Conservation (phyloP, 2,797 vertebrate genomes). For the Falco rusticolus region DNA sequence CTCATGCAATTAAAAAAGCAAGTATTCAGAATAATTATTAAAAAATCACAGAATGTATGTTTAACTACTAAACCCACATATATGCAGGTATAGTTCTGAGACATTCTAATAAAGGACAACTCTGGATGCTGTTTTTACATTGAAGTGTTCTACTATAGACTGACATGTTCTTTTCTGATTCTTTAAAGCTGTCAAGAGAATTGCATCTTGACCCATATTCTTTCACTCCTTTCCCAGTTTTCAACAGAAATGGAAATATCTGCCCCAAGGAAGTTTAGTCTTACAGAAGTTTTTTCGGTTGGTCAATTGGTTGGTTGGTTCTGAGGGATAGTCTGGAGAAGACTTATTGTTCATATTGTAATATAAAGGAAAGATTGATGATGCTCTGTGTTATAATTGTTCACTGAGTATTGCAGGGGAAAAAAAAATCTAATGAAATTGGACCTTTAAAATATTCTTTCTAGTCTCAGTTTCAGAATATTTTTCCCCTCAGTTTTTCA, state of each 20-base stretch:
- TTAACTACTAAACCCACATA: background rate
- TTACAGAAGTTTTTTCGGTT: background rate
- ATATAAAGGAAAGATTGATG: background rate
- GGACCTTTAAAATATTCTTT: background rate
- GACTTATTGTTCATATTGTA: background rate
- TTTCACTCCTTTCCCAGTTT: rapidly evolving
- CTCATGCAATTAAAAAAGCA: background rate
- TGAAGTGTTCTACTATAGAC: background rate
- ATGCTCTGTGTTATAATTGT: background rate
- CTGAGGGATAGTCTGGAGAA: background rate
- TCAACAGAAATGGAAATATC: background rate
- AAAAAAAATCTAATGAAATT: background rate
- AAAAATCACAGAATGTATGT: background rate
- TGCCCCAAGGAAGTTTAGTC: background rate
- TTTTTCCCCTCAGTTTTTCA: background rate
- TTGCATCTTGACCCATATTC: background rate
- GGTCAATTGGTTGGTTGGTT: background rate
- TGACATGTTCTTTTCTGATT: background rate
- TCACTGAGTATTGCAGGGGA: background rate
- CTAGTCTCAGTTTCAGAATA: background rate
- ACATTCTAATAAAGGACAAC: background rate
- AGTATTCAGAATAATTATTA: background rate
- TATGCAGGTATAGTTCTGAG: background rate
- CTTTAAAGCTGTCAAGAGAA: background rate
- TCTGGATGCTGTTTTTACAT: background rate